Evolutionary conservation across 2,113 vertebrate genomes (phyloP), one percentile per base, ranked within the genome.

Genomic region (Eublepharis macularius): DNA sequence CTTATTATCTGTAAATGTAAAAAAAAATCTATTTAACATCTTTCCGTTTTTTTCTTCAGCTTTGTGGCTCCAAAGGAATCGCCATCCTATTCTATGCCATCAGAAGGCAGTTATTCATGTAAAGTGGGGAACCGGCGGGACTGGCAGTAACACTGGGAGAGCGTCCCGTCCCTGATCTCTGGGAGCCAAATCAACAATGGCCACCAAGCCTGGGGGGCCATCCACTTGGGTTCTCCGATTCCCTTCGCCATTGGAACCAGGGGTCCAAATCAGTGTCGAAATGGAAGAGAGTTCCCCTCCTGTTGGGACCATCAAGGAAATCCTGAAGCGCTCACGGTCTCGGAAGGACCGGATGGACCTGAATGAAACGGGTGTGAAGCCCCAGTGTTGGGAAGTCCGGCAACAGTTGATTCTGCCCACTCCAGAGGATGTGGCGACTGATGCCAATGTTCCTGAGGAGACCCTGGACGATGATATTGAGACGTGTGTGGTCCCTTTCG

Each of bases 381-480:
- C 84, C 43, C 84, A 80, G 16, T 86, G 24, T 65, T 86, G 84
- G 84, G 84, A 86, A n/a, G 84, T 86, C 24, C 45, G 43, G 4
- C 84, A 86, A 39, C 84, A 86, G 43, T 54, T 80, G 8, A 8
- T 86, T n/a, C 77, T 86, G 2, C 84, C 84, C 9, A 86, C 69
- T 19, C 54, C 84, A 16, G 14, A 65, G 26, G 24, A 80, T 2
- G 57, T 73, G 57, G 43, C 49, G n/a, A 12, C 54, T 49, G 41
- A 7, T 2, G n/a, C 24, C 19, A 63, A 19, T 2, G 26, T 6
- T 1, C 51, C n/a, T 19, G 34, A 80, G 68, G 57, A 2, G 77
- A 63, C 19, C 2, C 24, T 74, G 84, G 84, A 49, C 0, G 54
- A 86, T 9, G 60, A 84, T 9, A 86, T 86, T 36, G 54, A 86